Evolutionary conservation across 2,888 invertebrate genomes (phyloP), one percentile per base, ranked within the genome.

Genomic region (Aelia acuminata): DNA sequence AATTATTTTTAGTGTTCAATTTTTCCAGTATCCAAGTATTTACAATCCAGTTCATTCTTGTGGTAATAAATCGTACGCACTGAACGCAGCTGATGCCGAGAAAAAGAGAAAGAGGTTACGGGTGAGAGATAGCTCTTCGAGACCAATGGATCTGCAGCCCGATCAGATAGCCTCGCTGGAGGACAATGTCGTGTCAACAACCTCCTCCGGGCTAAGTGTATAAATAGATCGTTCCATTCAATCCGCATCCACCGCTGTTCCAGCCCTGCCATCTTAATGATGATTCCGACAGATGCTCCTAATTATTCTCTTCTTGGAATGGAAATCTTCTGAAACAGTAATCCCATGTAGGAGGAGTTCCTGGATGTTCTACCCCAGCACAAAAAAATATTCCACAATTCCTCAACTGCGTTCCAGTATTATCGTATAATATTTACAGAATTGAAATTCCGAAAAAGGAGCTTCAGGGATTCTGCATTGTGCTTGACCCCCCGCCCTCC

Each of bases 181-280:
- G 63, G 63, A 70, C 63, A 70, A 70, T 70, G 63, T 70, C 63
- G 63, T 70, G 63, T 70, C 63, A 70, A 70, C 63, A 70, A 70
- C 63, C 63, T 35, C 63, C 31, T 18, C 15, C 35, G 63, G 63
- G 22, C 31, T 35, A 35, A 70, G 35, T 35, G 63, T 70, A 70
- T 70, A 35, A 70, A 35, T 70, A 70, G 63, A 70, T 70, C 35
- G 31, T 70, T 35, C 63, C 63, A 35, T 70, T 70, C 63, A 70
- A 70, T 70, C 35, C 13, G 31, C 63, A 26, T 53, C 53, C n/a
- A 53, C 11, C 11, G n/a, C 10, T 10, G 22, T 10, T 15, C 26
- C 15, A 8, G 31, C 15, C 2, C 18, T 35, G 63, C 11, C 31
- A 70, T 31, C 18, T 35, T 35, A 70, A 70, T 70, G 31, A 31